A percentile compares a stretch with the other conserved stretches of the same genome.
Conservation (phyloP, 2,797 vertebrate species). For the Sardinella longiceps region DNA sequence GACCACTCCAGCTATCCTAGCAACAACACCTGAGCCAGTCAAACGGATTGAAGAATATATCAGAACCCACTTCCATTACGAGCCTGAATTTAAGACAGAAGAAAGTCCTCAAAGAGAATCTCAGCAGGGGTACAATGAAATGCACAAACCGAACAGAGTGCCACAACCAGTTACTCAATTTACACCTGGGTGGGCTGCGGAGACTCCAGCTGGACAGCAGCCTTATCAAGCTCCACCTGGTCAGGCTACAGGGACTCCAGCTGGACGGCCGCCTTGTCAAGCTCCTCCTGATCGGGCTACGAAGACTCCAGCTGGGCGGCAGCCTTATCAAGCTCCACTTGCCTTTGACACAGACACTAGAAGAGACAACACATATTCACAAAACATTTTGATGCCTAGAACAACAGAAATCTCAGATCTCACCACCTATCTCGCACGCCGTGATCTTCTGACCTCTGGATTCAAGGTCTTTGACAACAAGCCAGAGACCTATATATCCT, state of each 20-base stretch:
- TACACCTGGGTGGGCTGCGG: neutral
- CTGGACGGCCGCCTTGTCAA: too few relatives aligned
- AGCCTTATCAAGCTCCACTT: too few relatives aligned
- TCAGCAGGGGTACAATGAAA: neutral
- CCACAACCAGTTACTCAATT: neutral
- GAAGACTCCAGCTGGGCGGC: too few relatives aligned
- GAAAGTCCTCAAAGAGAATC: neutral
- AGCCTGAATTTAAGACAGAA: neutral
- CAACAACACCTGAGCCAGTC: neutral
- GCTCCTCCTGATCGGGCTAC: too few relatives aligned
- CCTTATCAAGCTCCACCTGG: too few relatives aligned
- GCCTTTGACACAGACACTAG: too few relatives aligned
- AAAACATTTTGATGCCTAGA: neutral
- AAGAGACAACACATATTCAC: too few relatives aligned
- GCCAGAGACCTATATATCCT: conserved; percentile 37
- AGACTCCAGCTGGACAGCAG: too few relatives aligned
- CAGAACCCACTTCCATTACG: neutral
- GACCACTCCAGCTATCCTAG: neutral
- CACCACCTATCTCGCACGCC: conserved; percentile 21
- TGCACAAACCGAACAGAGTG: too few relatives aligned
- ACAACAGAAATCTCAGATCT: conserved; percentile 36
- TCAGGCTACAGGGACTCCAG: too few relatives aligned
- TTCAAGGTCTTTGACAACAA: conserved; percentile 45
- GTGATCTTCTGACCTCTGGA: conserved; percentile 20
- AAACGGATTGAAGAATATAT: too few relatives aligned